phyloP scores from a whole-genome alignment of 1,140 invertebrate species.

The Conopomorpha cramerella region DNA sequence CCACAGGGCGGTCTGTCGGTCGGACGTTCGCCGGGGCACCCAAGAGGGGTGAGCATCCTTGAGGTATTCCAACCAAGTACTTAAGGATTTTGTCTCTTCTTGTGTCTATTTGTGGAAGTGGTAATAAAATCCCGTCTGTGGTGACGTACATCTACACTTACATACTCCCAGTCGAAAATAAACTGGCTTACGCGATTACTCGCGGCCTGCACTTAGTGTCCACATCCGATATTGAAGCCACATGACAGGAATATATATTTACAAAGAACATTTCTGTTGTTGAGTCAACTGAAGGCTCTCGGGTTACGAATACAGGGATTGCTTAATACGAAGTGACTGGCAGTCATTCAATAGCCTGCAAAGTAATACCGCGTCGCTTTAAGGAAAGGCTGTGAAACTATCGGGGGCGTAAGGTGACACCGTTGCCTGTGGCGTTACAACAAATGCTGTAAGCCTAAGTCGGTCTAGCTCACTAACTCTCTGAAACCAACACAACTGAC shows the following conservation, averaged over 20 bases:
- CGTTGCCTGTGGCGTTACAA: slow-evolving; percentile 34
- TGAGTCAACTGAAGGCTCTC: too few species aligned
- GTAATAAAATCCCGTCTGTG: slow-evolving; percentile 27
- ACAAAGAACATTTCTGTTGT: too few species aligned
- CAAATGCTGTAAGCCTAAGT: too few species aligned
- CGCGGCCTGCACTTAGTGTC: too few species aligned
- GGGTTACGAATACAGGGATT: slow-evolving; percentile 42
- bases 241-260: too few species aligned
- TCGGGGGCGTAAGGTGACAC: slow-evolving; percentile 48
- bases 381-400: slow-evolving; percentile 37
- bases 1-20: slow-evolving; percentile 38
- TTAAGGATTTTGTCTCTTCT: slow-evolving; percentile 42
- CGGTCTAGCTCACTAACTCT: too few species aligned
- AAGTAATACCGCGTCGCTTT: slow-evolving; percentile 29
- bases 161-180: too few species aligned
- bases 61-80: slow-evolving; percentile 31
- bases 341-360: slow-evolving; percentile 49
- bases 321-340: slow-evolving; percentile 42
- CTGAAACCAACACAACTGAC: too few species aligned
- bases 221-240: too few species aligned
- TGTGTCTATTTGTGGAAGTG: slow-evolving; percentile 34
- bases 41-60: slow-evolving; percentile 29
- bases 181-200: too few species aligned
- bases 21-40: too few species aligned
- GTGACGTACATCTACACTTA: too few species aligned